Percentiles rank a stretch among this genome's conserved stretches.
These are phyloP conservation scores for Ibycter americanus DNA, from an alignment of 2,797 vertebrate species.

Conservation along the genomic window DNA sequence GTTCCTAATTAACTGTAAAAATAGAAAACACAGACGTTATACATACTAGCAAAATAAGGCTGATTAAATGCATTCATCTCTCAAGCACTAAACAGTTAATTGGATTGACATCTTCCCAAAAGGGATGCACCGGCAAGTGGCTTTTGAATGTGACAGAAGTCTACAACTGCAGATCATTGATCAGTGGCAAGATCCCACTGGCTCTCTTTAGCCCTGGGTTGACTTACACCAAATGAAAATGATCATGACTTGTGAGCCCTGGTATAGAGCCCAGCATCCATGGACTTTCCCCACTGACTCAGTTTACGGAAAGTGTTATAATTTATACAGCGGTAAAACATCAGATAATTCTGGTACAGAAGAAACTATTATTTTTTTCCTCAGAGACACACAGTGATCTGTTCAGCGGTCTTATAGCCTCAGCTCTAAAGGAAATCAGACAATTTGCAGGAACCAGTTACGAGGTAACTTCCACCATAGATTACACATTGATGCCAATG, in stretches of 20 bases:
- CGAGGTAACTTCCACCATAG: background rate
- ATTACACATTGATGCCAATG: background rate
- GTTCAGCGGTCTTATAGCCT: background rate
- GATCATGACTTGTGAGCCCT: background rate
- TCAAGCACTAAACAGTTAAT: background rate
- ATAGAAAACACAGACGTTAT: background rate
- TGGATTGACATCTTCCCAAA: conserved; percentile 26
- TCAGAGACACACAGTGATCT: background rate
- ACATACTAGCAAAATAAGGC: background rate
- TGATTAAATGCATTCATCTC: background rate
- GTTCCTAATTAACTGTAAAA: conserved; percentile 31
- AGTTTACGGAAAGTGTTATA: background rate
- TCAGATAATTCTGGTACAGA: background rate
- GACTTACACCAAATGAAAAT: background rate
- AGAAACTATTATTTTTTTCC: background rate
- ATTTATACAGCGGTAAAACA: background rate
- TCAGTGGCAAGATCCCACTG: background rate
- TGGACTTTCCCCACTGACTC: background rate
- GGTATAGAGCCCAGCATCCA: background rate
- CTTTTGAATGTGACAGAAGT: background rate
- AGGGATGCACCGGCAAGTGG: background rate
- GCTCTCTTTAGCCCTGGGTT: background rate
- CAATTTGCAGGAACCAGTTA: background rate
- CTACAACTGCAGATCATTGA: conserved; percentile 1
- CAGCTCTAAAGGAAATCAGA: background rate